These are phyloP conservation scores for Ruditapes philippinarum DNA, from an alignment of 1,140 invertebrate genomes.

Conservation along the genomic window DNA sequence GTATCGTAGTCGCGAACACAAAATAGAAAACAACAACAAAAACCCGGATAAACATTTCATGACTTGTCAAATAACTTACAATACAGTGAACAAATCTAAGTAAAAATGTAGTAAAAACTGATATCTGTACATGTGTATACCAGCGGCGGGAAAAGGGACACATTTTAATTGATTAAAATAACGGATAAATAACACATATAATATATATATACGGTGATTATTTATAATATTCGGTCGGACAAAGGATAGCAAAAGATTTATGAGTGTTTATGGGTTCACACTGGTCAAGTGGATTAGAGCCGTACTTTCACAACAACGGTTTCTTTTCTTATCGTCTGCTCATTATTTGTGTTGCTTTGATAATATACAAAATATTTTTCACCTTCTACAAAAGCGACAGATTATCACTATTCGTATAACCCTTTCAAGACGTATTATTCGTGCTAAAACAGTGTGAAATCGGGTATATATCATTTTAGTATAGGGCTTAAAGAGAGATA, in stretches of 20 bases:
- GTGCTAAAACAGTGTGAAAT: neutral
- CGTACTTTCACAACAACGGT: neutral
- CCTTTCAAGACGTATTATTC: neutral
- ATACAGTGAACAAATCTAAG: no score
- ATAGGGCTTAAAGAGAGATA: neutral
- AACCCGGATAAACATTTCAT: no score
- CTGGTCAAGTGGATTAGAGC: slow-evolving; percentile 9
- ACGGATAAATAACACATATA: no score
- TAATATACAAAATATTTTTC: slow-evolving; percentile 1
- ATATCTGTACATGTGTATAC: no score
- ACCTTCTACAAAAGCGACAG: neutral
- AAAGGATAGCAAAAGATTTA: neutral
- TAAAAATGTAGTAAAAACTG: no score
- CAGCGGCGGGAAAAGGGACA: neutral
- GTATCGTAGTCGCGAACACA: no score
- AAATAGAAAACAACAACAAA: no score
- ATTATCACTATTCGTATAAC: neutral
- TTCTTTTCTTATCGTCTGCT: neutral
- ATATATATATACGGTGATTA: neutral
- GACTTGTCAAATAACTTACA: no score
- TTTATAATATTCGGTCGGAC: neutral
- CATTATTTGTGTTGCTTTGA: slow-evolving; percentile 10
- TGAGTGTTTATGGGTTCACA: slow-evolving; percentile 1
- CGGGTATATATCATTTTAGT: neutral
- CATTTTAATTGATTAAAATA: neutral